phyloP scores from a whole-genome alignment of 2,888 invertebrate genomes.

The Reticulitermes lucifugus region DNA sequence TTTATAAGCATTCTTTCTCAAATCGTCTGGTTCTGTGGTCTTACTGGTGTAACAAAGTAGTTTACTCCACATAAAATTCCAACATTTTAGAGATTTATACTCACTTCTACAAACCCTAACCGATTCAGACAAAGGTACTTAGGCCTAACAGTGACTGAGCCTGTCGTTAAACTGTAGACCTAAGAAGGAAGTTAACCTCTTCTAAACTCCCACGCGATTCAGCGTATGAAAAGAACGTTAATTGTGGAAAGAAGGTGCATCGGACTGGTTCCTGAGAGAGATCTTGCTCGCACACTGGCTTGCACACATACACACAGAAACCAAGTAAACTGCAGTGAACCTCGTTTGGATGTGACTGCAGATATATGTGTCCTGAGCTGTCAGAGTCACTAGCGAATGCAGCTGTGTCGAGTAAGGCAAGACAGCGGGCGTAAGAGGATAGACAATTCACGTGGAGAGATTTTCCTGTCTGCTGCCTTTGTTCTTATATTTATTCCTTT shows the following conservation, averaged over 20 bases:
- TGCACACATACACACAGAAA: not conserved
- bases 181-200: not conserved
- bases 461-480: conserved; percentile 16
- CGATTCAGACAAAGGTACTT: too few species aligned
- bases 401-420: not conserved
- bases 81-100: too few species aligned
- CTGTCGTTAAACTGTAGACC: too few species aligned
- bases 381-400: not conserved
- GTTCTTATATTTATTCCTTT: not conserved
- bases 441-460: not conserved
- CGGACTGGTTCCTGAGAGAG: not conserved
- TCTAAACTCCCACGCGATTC: not conserved
- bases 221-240: not conserved
- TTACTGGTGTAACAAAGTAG: too few species aligned
- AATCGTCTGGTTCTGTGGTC: too few species aligned
- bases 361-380: not conserved
- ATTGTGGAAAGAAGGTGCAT: not conserved
- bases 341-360: conserved; percentile 10
- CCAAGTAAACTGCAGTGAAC: not conserved
- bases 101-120: too few species aligned
- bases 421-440: not conserved
- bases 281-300: not conserved
- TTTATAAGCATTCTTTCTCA: too few species aligned
- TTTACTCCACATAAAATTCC: too few species aligned
- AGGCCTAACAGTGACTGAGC: too few species aligned